Evolutionary conservation across 2,797 vertebrate genomes (phyloP), one percentile per base, ranked within the genome.

Genomic region (Gastrophryne carolinensis): DNA sequence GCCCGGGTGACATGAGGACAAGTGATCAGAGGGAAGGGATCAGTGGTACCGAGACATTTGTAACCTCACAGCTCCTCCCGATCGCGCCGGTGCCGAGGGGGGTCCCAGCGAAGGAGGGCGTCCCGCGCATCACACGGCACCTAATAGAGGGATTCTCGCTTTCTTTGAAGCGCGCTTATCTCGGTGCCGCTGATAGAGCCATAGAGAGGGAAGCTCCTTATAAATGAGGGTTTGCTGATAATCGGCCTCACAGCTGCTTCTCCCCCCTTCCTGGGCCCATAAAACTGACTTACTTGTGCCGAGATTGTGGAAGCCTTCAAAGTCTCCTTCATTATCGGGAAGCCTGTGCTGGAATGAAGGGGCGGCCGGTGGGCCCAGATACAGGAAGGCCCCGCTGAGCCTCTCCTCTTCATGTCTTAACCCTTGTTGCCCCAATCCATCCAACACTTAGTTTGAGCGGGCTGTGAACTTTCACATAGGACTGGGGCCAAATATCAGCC

Each of bases 121-220:
- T 10, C 30, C 37, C 19, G 9, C 60, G 37, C 12, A 75, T 75
- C 72, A 67, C 56, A 58, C 21, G 17, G 32, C 75, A 78, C 75
- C 58, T 78, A 44, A 72, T 78, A 78, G n/a, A 56, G 41, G 58
- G 52, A 65, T 64, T 77, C 47, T n/a, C 74, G 71, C 74, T 35
- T 72, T 78, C 69, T 70, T 78, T 78, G 67, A 78, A 37, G 75
- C 72, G n/a, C 23, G 5, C 5, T 72, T 78, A 78, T 78, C 75
- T 72, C 21, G 23, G 21, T 57, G 24, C 32, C 60, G 66, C 60
- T 57, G 75, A 72, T 50, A 70, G 29, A 49, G 60, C 37, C 67
- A 65, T 30, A 65, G 35, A 63, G 15, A n/a, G n/a, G n/a, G 10
- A 44, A 29, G 64, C 26, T 2, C 50, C 24, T 41, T 47, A 44